Evolutionary conservation across 2,113 vertebrate species (phyloP).

Genomic region (Merops nubicus): DNA sequence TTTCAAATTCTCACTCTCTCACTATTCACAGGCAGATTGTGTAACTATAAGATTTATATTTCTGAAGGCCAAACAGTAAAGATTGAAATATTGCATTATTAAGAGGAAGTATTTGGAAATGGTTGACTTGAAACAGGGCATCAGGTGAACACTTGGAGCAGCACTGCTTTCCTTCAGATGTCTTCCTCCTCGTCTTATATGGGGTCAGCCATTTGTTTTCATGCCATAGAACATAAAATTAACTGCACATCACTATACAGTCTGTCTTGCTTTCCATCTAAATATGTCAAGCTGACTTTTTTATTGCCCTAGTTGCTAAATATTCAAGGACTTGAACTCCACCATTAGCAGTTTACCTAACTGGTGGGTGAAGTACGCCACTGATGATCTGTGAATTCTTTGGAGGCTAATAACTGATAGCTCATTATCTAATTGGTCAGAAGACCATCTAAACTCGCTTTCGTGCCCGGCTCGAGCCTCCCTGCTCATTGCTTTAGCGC

Average conservation of each 20-base stretch:
- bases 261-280: neutral
- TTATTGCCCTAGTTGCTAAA: neutral
- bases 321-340: neutral
- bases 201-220: conserved; percentile 21
- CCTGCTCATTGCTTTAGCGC: neutral
- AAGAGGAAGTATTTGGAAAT: neutral
- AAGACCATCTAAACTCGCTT: neutral
- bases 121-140: neutral
- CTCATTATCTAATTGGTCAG: neutral
- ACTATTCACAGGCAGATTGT: conserved; percentile 24
- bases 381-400: neutral
- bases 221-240: neutral
- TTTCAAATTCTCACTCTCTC: conserved; percentile 15
- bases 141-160: neutral
- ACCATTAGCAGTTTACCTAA: neutral
- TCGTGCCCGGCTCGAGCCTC: neutral
- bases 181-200: neutral
- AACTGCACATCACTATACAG: neutral
- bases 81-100: neutral
- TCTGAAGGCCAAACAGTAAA: conserved; percentile 12
- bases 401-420: neutral
- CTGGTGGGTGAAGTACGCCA: neutral
- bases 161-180: neutral
- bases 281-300: neutral
- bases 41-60: neutral